phyloP scores from a whole-genome alignment of 2,888 invertebrate species.

The Synergus umbraculus region DNA sequence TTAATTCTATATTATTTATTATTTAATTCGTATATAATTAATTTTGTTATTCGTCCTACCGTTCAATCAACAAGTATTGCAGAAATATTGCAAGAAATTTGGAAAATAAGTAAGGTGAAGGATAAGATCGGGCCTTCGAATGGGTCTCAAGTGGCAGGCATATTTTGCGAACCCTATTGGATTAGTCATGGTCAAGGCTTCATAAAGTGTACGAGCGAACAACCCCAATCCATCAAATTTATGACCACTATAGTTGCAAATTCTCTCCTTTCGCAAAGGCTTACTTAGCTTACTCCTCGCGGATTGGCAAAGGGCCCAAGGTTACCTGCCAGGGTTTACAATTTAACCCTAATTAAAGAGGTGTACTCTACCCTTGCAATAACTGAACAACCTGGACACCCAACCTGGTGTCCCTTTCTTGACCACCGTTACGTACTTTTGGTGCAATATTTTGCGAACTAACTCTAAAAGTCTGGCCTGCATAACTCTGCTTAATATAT shows the following conservation, averaged over 20 bases:
- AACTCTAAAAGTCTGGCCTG: not conserved
- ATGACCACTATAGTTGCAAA: constrained; percentile 69
- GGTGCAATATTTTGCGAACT: constrained; percentile 56
- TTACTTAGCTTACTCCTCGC: constrained; percentile 61
- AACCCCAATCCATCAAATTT: constrained; percentile 69
- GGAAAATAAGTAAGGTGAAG: constrained; percentile 43
- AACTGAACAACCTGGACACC: constrained; percentile 43
- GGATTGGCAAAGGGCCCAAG: constrained; percentile 59
- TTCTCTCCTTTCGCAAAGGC: constrained; percentile 68
- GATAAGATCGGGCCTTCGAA: constrained; percentile 23
- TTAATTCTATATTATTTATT: too few relatives aligned
- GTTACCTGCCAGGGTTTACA: constrained; percentile 63
- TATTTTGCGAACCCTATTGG: constrained; percentile 43
- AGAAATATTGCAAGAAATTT: not conserved
- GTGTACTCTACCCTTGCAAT: constrained; percentile 58
- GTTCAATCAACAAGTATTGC: not conserved
- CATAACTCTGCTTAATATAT: constrained; percentile 27
- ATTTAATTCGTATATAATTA: too few relatives aligned
- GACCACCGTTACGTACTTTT: constrained; percentile 19
- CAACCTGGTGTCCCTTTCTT: constrained; percentile 53
- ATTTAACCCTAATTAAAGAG: constrained; percentile 76
- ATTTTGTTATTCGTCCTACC: too few relatives aligned
- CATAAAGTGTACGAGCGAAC: constrained; percentile 60
- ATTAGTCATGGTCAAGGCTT: constrained; percentile 41
- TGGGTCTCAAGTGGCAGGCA: not conserved